Evolutionary conservation across 2,888 invertebrate species (phyloP), one percentile per base, ranked within the genome.

Genomic region (Thecocarcelia acutangulata): DNA sequence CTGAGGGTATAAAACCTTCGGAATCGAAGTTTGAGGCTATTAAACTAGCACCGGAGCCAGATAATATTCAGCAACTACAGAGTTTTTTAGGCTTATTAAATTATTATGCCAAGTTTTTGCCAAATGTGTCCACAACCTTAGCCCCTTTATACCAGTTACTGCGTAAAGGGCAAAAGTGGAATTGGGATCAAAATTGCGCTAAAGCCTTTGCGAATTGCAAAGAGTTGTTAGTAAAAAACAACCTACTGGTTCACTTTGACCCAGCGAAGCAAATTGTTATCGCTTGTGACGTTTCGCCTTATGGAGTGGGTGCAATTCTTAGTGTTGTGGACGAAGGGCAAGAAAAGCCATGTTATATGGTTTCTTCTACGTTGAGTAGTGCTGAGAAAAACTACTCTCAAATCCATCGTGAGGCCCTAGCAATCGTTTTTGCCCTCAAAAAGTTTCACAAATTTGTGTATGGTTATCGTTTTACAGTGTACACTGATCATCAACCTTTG

Each of bases 1-100:
- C 56, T 6, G 66, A 68, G 24, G 77, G 80, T n/a, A 83, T 77
- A 52, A 80, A 59, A 15, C 83, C 80, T n/a, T 78, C 83, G n/a
- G 63, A 77, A 1, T 19, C 17, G 0, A 80, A 83, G 59, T 59
- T 72, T 28, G 80, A 83, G 11, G 66, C 72, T 17, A 61, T 76
- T 61, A 58, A 59, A 37, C 50, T 19, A 3, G 79, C 68, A 15
- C 70, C 70, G 9, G 50, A n/a, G 15, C 63, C 46, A 4, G n/a
- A 8, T 9, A 70, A 70, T 64, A n/a, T 78, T 12, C 42, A 70
- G 4, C 52, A 78, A 40, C 40, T 69, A 3, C 17, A 58, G n/a
- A 80, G 75, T 44, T 80, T 74, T 66, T 59, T 77, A 28, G 74
- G 73, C 1, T 58, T 78, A 8, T 21, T 81, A 28, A 78, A 74